These are phyloP conservation scores for Callinectes sapidus DNA, from an alignment of 2,888 invertebrate genomes.

Conservation along the genomic window DNA sequence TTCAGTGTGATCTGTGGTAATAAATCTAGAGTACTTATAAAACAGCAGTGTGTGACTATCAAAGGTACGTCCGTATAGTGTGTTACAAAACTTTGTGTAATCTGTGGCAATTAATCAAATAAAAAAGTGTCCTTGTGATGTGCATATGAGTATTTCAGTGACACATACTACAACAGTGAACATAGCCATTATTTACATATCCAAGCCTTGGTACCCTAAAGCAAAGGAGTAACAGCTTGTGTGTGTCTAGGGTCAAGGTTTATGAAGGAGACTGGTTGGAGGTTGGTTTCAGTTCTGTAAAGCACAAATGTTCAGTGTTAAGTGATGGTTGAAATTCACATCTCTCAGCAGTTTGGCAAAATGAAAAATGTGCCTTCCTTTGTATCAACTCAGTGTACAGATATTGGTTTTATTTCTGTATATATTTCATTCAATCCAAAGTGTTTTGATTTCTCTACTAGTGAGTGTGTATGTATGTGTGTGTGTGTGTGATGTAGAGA, in stretches of 20 bases:
- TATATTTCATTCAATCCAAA: neutral
- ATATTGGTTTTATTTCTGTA: neutral
- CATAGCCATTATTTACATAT: neutral
- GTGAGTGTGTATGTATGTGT: neutral
- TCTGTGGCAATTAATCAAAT: neutral
- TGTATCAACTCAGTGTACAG: neutral
- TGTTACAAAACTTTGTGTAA: too few relatives aligned
- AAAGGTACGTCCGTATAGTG: too few relatives aligned
- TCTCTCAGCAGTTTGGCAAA: neutral
- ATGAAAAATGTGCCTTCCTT: neutral
- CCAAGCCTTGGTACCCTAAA: neutral
- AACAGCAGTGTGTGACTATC: too few relatives aligned
- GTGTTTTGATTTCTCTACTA: neutral
- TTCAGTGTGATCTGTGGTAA: neutral
- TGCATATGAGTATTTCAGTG: neutral
- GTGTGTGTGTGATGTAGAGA: neutral
- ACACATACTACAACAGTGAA: conserved; percentile 3
- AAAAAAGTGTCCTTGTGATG: neutral
- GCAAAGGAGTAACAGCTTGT: neutral
- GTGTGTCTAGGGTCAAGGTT: neutral
- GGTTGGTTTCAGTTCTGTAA: neutral
- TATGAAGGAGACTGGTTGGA: neutral
- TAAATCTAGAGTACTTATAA: too few relatives aligned
- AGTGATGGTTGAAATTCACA: neutral
- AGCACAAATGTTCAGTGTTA: neutral